Evolutionary conservation across 2,797 vertebrate species (phyloP), one percentile per base, ranked within the genome.

Genomic region (Triplophysa yarkandensis): DNA sequence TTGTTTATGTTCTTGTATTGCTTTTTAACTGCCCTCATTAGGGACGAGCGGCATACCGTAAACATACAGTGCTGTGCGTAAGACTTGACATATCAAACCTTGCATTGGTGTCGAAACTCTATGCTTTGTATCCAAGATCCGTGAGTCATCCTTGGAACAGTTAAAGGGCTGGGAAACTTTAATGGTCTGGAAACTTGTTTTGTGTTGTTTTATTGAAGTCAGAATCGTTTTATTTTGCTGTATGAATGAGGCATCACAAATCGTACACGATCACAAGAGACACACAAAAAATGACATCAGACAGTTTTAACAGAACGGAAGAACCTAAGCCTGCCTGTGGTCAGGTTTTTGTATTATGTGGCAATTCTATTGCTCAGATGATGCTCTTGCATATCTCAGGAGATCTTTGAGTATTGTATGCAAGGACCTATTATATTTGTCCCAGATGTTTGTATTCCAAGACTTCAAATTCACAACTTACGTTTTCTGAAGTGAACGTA

Each of bases 131-230:
- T 62, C 58, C 69, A 71, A 62, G 57, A 52, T 39, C n/a, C 36
- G 57, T 57, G 55, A 52, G 44, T 71, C 69, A 71, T 62, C 11
- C 16, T 32, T 71, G 58, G 44, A 52, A 8, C 55, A n/a, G 16
- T 9, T n/a, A 57, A 57, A 27, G 41, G 6, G 19, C 32, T 39
- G 44, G 46, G 32, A 39, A 36, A 39, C 17, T 21, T 71, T 61
- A 63, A 62, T 71, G 44, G 23, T 63, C 58, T 71, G 58, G 32
- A 71, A 71, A 52, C 58, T 52, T 19, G 44, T 71, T 54, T 57
- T 32, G 27, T 57, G 27, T 32, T 32, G 25, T 71, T 62, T 63
- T 28, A 52, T 52, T 71, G 5, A 50, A 71, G 32, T 62, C 55
- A 57, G 27, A 30, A n/a, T 55, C 14, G 0, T 30, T 71, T 61